A percentile compares a stretch with the other conserved stretches of the same genome.
Conservation (phyloP, 2,113 vertebrate genomes). For the Spizaetus ornatus region DNA sequence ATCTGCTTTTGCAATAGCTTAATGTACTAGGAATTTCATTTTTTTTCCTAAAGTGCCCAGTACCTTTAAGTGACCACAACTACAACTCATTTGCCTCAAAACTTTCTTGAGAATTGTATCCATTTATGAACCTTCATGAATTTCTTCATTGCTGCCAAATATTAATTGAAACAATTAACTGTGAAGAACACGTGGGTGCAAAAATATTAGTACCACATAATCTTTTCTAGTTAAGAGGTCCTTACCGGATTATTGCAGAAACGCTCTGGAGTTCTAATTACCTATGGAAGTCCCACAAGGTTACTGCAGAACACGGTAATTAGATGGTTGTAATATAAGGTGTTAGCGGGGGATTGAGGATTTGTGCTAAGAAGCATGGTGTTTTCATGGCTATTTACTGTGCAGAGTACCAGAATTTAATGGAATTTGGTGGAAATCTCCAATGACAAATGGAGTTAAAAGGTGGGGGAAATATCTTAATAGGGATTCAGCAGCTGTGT, state of each 20-base stretch:
- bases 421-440: constrained; percentile 65
- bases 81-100: not conserved
- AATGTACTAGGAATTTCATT: rapidly evolving
- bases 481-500: not conserved
- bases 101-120: not conserved
- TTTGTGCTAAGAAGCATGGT: constrained; percentile 68
- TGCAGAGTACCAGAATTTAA: constrained; percentile 58
- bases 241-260: constrained; percentile 71
- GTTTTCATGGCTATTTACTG: constrained; percentile 72
- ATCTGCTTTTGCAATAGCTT: not conserved
- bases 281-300: constrained; percentile 73
- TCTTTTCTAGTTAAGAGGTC: constrained; percentile 74
- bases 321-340: constrained; percentile 70
- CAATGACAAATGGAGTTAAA: not conserved
- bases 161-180: constrained; percentile 78
- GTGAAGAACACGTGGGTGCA: constrained; percentile 48
- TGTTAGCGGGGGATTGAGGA: constrained; percentile 69
- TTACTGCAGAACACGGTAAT: constrained; percentile 71
- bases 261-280: constrained; percentile 77
- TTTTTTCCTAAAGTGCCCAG: not conserved
- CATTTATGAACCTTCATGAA: constrained; percentile 7
- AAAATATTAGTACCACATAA: constrained; percentile 72
- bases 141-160: constrained; percentile 63
- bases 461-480: not conserved
- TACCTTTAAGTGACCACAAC: not conserved